These are phyloP conservation scores for Ceratosolen fusciceps DNA, from an alignment of 1,140 invertebrate genomes.

Conservation along the genomic window DNA sequence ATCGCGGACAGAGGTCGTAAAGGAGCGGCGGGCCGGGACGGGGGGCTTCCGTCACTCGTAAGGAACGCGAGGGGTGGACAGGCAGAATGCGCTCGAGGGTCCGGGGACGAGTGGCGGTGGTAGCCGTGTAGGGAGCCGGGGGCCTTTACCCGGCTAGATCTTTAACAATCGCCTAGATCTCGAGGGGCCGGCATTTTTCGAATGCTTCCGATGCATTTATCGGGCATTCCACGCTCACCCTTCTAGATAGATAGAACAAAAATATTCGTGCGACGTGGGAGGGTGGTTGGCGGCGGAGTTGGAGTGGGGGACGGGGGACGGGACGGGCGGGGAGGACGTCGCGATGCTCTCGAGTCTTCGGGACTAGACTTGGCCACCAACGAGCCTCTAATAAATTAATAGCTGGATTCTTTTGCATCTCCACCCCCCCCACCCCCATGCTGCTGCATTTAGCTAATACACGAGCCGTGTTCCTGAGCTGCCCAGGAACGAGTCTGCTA, in stretches of 20 bases:
- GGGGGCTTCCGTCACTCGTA: slow-evolving; percentile 12
- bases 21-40: not conserved
- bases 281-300: no score
- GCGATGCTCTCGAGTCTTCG: no score
- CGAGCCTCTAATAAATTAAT: no score
- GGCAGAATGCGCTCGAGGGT: not conserved
- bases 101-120: not conserved
- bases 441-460: no score
- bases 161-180: not conserved
- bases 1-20: not conserved
- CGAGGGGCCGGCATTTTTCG: not conserved
- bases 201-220: not conserved
- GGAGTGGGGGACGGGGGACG: no score
- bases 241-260: not conserved
- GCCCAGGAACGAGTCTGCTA: no score
- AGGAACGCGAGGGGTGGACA: slow-evolving; percentile 23
- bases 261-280: no score
- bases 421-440: no score
- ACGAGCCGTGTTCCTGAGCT: no score
- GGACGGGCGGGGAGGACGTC: no score
- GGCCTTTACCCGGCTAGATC: not conserved
- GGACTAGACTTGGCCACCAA: no score
- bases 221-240: not conserved
- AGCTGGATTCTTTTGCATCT: no score
- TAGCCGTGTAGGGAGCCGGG: not conserved